Evolutionary conservation across 2,888 invertebrate species (phyloP), one percentile per base, ranked within the genome.

Genomic region (Nebria brevicollis): DNA sequence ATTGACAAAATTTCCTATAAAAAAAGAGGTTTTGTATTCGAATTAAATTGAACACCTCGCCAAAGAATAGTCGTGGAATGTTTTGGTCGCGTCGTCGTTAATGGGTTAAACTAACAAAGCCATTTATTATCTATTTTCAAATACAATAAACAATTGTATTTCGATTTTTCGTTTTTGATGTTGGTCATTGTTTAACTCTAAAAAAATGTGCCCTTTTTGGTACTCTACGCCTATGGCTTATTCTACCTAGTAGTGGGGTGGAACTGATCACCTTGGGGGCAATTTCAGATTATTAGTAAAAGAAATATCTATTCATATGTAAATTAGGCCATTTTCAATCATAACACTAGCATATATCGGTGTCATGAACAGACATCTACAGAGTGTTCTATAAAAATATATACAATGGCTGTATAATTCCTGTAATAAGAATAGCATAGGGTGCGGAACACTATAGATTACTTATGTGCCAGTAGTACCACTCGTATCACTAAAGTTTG

Each of bases 251-350:
- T 77, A 54, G 43, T 25, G 11, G 8, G 54, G 54, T 54, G 54
- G 54, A 5, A 8, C 11, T 54, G 54, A 11, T 54, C 54, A 54
- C 54, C 54, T 54, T 54, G 54, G 54, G 54, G 54, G 54, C 54
- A 54, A 54, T 34, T 34, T 34, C 34, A 34, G 34, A 34, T 34
- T 34, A 34, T 1, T 2, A 34, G 34, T 25, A 65, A 54, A 77
- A 72, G 77, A 77, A 72, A 77, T 72, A 73, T 78, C 78, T 73
- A 78, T 78, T 78, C 78, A 78, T 74, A 78, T 78, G 78, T 74
- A 78, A 78, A 78, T 78, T 65, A 34, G 11, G 0, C 41, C 41
- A 74, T 66, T 78, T 74, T 74, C 78, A 78, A 78, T 78, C 78
- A 78, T 77, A 77, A 70, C 70, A 72, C 77, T 72, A 77, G 72